These are phyloP conservation scores for Helicolenus hilgendorfi DNA, from an alignment of 2,797 vertebrate species.

Conservation along the genomic window DNA sequence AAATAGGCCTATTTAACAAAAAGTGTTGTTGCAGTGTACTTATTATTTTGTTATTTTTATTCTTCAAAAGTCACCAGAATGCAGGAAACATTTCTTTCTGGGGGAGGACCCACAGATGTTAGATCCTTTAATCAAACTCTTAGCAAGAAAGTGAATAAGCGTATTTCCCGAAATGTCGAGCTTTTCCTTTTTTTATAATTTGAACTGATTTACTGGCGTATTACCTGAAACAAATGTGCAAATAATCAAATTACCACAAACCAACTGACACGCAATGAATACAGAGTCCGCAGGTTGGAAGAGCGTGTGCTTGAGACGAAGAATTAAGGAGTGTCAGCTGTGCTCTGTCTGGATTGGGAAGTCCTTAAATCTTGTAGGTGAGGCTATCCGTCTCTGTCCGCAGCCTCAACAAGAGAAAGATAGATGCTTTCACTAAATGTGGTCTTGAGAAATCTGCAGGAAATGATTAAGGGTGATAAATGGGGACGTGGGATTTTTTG, in stretches of 20 bases:
- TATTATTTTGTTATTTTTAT: no score
- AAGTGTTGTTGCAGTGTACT: no score
- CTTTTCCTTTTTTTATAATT: no score
- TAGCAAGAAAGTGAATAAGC: not conserved
- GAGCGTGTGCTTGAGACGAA: conserved; percentile 40
- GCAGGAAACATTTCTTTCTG: no score
- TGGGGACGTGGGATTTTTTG: conserved; percentile 72
- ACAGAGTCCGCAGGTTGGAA: not conserved
- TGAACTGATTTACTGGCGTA: not conserved
- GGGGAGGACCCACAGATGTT: no score
- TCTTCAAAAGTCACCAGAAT: no score
- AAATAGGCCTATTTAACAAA: no score
- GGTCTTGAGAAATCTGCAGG: conserved; percentile 89
- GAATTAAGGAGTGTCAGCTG: conserved; percentile 81
- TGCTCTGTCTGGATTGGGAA: conserved; percentile 72
- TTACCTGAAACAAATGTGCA: not conserved
- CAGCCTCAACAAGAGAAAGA: conserved; percentile 78
- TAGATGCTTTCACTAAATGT: conserved; percentile 89
- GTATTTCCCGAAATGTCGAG: not conserved
- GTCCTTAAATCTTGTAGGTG: conserved; percentile 84
- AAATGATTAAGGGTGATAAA: conserved; percentile 91
- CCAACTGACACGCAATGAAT: not conserved
- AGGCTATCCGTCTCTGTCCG: conserved; percentile 85
- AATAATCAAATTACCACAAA: not conserved
- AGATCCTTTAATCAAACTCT: not conserved